phyloP scores from a whole-genome alignment of 35 echinoderm and acorn worm species.

The Apostichopus californicus region DNA sequence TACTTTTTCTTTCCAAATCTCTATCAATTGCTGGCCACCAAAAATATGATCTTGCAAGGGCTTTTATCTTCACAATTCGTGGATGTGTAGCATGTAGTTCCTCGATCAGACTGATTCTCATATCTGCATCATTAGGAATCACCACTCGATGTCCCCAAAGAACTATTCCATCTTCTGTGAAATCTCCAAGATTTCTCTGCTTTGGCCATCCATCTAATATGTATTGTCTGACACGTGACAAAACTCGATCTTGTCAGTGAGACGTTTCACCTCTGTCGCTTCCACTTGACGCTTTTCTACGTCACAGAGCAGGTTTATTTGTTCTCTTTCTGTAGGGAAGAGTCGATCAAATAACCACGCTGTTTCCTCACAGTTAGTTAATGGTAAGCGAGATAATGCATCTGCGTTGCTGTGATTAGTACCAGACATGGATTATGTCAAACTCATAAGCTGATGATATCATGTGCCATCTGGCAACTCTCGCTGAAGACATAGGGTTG shows the following conservation, averaged over 20 bases:
- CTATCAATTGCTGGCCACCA: slow-evolving; percentile 68
- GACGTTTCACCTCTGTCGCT: neutral
- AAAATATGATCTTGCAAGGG: slow-evolving; percentile 32
- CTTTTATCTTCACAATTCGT: slow-evolving; percentile 60
- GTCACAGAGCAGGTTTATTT: slow-evolving; percentile 41
- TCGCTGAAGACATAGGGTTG: slow-evolving; percentile 68
- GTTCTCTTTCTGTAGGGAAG: slow-evolving; percentile 19
- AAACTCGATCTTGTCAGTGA: slow-evolving; percentile 27
- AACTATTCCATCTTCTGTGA: slow-evolving; percentile 43
- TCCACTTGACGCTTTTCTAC: slow-evolving; percentile 29
- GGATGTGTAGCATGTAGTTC: slow-evolving; percentile 53
- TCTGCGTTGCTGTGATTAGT: slow-evolving; percentile 55
- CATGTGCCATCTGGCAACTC: slow-evolving; percentile 62
- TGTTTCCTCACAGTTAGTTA: neutral
- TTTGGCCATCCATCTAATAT: slow-evolving; percentile 44
- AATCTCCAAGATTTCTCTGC: neutral
- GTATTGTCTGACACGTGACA: slow-evolving; percentile 48
- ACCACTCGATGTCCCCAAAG: slow-evolving; percentile 59
- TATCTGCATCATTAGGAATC: slow-evolving; percentile 31
- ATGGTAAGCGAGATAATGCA: slow-evolving; percentile 53
- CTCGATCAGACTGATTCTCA: slow-evolving; percentile 11
- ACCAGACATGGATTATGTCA: slow-evolving; percentile 48
- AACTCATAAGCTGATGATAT: slow-evolving; percentile 62
- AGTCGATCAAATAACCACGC: neutral
- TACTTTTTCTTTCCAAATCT: slow-evolving; percentile 42